Conservation (phyloP, 2,888 invertebrate genomes). For the Coelopa pilipes region DNA sequence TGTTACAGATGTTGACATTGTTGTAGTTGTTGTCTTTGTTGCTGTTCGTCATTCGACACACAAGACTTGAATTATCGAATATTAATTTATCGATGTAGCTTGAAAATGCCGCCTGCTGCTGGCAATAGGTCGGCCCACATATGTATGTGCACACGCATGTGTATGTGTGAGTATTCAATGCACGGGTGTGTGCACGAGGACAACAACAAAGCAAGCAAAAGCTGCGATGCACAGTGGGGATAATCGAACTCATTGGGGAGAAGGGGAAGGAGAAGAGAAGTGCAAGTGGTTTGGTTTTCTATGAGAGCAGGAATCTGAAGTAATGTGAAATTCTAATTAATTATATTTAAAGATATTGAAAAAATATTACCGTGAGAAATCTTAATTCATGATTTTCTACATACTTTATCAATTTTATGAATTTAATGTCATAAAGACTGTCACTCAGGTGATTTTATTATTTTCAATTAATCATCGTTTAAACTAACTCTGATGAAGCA, state of each 20-base stretch:
- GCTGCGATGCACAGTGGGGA: not conserved
- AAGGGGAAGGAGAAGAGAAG: too few relatives aligned
- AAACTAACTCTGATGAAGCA: too few relatives aligned
- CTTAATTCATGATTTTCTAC: too few relatives aligned
- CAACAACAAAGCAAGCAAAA: not conserved
- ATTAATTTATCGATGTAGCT: conserved; percentile 42
- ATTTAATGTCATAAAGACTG: too few relatives aligned
- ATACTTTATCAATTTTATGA: too few relatives aligned
- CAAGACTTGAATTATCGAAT: conserved; percentile 43
- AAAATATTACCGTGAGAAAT: too few relatives aligned
- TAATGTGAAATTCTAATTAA: not conserved
- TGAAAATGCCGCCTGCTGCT: not conserved
- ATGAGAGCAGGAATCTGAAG: not conserved
- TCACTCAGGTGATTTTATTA: too few relatives aligned
- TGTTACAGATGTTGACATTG: too few relatives aligned
- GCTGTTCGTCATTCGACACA: not conserved
- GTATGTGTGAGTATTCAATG: not conserved
- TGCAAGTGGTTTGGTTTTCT: not conserved
- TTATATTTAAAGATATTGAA: not conserved
- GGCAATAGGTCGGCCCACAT: not conserved
- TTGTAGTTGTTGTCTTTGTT: too few relatives aligned
- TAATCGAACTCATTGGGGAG: too few relatives aligned
- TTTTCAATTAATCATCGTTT: too few relatives aligned
- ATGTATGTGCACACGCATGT: not conserved
- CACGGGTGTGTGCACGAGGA: too few relatives aligned